phyloP scores from a whole-genome alignment of 2,113 vertebrate species.

The Centrocercus urophasianus region DNA sequence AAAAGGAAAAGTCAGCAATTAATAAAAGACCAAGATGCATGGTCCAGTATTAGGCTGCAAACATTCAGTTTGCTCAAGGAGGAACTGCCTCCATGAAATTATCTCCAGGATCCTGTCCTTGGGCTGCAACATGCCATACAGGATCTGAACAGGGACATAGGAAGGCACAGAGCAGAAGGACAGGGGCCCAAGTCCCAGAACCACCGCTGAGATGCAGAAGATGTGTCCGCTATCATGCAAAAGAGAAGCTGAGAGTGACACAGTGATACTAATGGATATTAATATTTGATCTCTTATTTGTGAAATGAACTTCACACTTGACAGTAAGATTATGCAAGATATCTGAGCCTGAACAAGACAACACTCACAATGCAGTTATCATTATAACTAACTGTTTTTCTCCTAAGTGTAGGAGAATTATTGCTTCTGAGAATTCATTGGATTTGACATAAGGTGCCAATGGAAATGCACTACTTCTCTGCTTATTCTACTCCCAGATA shows the following conservation, averaged over 20 bases:
- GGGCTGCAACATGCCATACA: not conserved
- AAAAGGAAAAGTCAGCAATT: not conserved
- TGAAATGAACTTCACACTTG: not conserved
- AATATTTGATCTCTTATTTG: not conserved
- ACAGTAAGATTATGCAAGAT: not conserved
- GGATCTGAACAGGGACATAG: not conserved
- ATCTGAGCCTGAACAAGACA: not conserved
- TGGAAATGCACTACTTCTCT: not conserved
- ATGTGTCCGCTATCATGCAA: not conserved
- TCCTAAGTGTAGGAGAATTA: not conserved
- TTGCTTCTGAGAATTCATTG: not conserved
- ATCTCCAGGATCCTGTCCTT: not conserved
- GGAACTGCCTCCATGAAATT: not conserved
- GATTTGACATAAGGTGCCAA: not conserved
- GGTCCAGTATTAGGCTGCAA: not conserved
- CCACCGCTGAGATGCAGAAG: not conserved
- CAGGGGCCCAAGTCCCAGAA: fast-evolving
- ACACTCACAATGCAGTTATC: not conserved
- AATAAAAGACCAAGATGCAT: not conserved
- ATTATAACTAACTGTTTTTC: not conserved
- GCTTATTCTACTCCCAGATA: not conserved
- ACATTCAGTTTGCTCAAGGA: not conserved
- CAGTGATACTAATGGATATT: not conserved
- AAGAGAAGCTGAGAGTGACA: not conserved
- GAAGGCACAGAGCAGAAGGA: not conserved